A percentile compares a stretch with the other conserved stretches of the same genome.
Evolutionary conservation across 2,888 invertebrate genomes (phyloP).

Genomic region (Unio delphinus): DNA sequence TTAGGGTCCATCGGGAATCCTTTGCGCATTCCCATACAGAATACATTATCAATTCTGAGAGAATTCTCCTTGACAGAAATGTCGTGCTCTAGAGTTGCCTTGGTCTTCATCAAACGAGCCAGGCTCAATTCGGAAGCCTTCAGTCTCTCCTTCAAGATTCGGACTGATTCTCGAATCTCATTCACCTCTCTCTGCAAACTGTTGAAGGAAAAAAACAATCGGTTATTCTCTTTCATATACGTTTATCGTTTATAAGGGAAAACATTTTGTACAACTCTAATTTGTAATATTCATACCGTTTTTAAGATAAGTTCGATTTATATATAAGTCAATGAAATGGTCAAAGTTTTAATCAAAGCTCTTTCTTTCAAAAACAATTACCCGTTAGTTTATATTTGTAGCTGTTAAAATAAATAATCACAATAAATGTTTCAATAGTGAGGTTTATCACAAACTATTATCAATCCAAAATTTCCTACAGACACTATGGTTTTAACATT

Average conservation of each 20-base stretch:
- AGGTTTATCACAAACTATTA: too few species aligned
- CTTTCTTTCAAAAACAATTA: too few species aligned
- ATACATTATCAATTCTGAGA: constrained; percentile 91
- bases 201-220: too few species aligned
- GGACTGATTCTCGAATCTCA: constrained; percentile 87
- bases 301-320: background rate
- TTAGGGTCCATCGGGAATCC: constrained; percentile 82
- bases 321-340: too few species aligned
- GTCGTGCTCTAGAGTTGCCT: constrained; percentile 88
- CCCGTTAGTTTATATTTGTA: too few species aligned
- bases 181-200: constrained; percentile 89
- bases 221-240: too few species aligned
- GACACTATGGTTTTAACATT: too few species aligned
- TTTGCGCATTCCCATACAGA: constrained; percentile 91
- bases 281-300: background rate
- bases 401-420: too few species aligned
- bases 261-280: background rate
- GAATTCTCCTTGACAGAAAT: constrained; percentile 88
- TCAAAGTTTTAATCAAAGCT: too few species aligned
- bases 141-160: constrained; percentile 84
- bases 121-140: constrained; percentile 74
- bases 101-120: constrained; percentile 81
- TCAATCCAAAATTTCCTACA: too few species aligned
- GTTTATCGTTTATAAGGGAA: too few species aligned
- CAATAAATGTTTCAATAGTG: too few species aligned